These are phyloP conservation scores for Rotaria magnacalcarata DNA, from an alignment of 2,888 invertebrate genomes.

Conservation along the genomic window DNA sequence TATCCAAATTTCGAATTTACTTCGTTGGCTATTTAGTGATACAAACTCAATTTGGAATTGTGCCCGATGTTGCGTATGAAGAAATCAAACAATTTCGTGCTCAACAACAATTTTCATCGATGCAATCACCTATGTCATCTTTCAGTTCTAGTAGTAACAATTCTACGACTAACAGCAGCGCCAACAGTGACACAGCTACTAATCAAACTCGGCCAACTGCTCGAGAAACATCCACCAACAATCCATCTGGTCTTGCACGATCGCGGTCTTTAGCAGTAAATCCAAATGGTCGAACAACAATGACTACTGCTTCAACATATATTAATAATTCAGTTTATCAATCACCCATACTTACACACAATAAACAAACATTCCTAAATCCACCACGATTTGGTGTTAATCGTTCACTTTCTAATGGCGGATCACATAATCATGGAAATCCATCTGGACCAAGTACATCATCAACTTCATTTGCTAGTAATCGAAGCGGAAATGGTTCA, in stretches of 20 bases:
- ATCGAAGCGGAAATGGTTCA: not conserved
- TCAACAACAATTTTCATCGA: not conserved
- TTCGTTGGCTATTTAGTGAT: not conserved
- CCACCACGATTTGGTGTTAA: not conserved
- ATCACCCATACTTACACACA: not conserved
- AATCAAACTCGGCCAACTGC: not conserved
- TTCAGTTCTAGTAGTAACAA: not conserved
- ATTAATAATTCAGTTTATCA: not conserved
- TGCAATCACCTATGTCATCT: not conserved
- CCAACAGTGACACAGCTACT: not conserved
- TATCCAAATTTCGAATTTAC: too few relatives aligned
- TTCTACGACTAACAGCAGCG: not conserved
- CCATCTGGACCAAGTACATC: not conserved
- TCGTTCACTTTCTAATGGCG: not conserved
- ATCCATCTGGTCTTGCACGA: not conserved
- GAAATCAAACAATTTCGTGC: not conserved
- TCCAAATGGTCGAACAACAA: not conserved
- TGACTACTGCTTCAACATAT: not conserved
- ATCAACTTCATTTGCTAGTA: not conserved
- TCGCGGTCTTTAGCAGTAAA: not conserved
- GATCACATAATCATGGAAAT: not conserved
- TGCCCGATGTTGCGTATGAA: constrained; percentile 27
- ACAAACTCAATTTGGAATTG: not conserved
- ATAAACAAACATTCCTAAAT: not conserved
- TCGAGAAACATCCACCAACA: not conserved